Evolutionary conservation across 2,888 invertebrate genomes (phyloP).

Genomic region (Drosophila nr. fundita): DNA sequence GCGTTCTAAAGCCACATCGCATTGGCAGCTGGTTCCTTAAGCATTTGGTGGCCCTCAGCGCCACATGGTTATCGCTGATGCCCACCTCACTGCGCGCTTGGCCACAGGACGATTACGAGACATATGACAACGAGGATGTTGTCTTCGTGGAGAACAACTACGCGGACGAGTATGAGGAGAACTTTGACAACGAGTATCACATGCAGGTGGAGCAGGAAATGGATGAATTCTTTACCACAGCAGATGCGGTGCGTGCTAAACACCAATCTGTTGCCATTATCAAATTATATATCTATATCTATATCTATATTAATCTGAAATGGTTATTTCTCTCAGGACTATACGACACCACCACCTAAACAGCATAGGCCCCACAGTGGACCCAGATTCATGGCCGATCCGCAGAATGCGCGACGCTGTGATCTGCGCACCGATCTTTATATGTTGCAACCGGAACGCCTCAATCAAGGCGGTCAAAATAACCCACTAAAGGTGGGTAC

Average conservation of each 20-base stretch:
- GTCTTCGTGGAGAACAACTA: slow-evolving; percentile 83
- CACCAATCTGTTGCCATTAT: not conserved
- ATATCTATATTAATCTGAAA: not conserved
- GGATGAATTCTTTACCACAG: slow-evolving; percentile 83
- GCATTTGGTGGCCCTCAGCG: slow-evolving; percentile 81
- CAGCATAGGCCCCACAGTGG: slow-evolving; percentile 81
- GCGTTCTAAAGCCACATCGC: slow-evolving; percentile 75
- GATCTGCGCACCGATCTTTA: slow-evolving; percentile 95
- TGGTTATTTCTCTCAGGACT: slow-evolving; percentile 70
- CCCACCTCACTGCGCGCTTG: slow-evolving; percentile 82
- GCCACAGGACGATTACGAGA: slow-evolving; percentile 84
- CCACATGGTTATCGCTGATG: slow-evolving; percentile 83
- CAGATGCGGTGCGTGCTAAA: slow-evolving; percentile 79
- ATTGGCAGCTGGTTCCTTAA: slow-evolving; percentile 81
- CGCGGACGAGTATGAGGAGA: slow-evolving; percentile 84
- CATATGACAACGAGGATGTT: slow-evolving; percentile 82
- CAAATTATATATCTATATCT: not conserved
- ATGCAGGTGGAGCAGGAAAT: slow-evolving; percentile 83
- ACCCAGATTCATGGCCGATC: slow-evolving; percentile 86
- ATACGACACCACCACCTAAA: slow-evolving; percentile 83
- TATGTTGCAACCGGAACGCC: slow-evolving; percentile 91
- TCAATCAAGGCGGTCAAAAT: slow-evolving; percentile 91
- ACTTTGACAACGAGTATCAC: slow-evolving; percentile 82
- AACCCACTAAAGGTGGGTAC: slow-evolving; percentile 90
- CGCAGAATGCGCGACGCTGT: slow-evolving; percentile 90